These are phyloP conservation scores for Pristionchus entomophagus DNA, from an alignment of 2,888 invertebrate species.

Conservation along the genomic window DNA sequence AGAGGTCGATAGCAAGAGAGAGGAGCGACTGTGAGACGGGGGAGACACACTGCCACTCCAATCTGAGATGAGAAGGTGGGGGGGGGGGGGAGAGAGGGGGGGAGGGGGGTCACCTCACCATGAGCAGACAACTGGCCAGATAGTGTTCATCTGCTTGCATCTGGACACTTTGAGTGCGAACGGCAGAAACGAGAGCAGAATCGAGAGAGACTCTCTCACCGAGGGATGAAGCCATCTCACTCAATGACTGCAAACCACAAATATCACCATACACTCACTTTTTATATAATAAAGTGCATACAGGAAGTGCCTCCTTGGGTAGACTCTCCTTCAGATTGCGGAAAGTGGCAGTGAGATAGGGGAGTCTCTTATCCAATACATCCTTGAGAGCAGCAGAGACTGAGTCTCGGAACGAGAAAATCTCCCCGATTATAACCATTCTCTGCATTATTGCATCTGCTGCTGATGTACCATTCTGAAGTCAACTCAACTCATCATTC, in stretches of 20 bases:
- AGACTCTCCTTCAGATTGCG: constrained; percentile 62
- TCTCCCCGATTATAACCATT: constrained; percentile 98
- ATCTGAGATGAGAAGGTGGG: neutral
- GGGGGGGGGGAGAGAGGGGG: neutral
- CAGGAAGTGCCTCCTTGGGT: constrained; percentile 61
- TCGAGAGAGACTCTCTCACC: constrained; percentile 95
- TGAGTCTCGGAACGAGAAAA: constrained; percentile 93
- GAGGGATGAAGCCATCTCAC: constrained; percentile 89
- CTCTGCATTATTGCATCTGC: constrained; percentile 86
- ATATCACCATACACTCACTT: too few species aligned
- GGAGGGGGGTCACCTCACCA: constrained; percentile 85
- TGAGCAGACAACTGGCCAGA: constrained; percentile 88
- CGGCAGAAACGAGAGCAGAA: constrained; percentile 90
- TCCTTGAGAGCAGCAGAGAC: constrained; percentile 91
- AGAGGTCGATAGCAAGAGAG: constrained; percentile 73
- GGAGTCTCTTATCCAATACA: constrained; percentile 90
- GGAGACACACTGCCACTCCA: constrained; percentile 45
- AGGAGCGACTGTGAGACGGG: constrained; percentile 33
- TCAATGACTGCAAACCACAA: neutral
- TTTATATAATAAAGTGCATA: constrained; percentile 35
- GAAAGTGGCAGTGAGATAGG: constrained; percentile 95
- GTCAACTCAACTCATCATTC: neutral
- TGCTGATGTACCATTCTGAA: constrained; percentile 56
- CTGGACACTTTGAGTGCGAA: constrained; percentile 83
- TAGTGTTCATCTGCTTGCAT: constrained; percentile 70